Base-by-base conservation (phyloP, 2,113 vertebrate genomes). In the Antennarius striatus region DNA sequence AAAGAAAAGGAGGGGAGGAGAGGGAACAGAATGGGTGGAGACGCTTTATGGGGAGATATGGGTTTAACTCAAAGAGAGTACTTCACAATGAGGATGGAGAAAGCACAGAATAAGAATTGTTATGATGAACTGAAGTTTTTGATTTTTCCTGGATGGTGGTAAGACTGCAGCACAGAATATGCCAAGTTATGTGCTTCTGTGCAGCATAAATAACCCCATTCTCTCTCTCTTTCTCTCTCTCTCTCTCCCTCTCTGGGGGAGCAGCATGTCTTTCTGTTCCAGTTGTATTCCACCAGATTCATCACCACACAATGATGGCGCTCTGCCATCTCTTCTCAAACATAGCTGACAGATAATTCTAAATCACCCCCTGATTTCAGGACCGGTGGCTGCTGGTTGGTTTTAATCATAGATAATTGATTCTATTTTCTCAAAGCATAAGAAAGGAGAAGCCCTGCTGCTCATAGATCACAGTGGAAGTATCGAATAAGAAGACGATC, bases 351-450 rank as follows among this genome's bases (percentile, higher is more conserved):
- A 82, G 75, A 83, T 75, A 49, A 83, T 71, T 79, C 70, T 80
- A 81, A 86, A 82, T 83, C 67, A 73, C 71, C 73, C 80, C 74
- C 68, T 77, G 63, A 83, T 76, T 84, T 74, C 53, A 65, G 46
- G 68, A 74, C 63, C 64, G 32, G 56, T 53, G 30, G 68, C 80
- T 79, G 50, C 70, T 76, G 78, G 70, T 67, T 87, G 81, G 70
- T 72, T 86, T 87, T 83, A 87, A 90, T 88, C 74, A 87, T 57
- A 83, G 51, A 83, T 74, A 85, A 85, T 88, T 86, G 72, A 83
- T 90, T 89, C 73, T 73, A 66, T 86, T 79, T 81, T 56, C 68
- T 69, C 76, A 69, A 68, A 74, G 71, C 75, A 52, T 73, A 75
- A 56, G 75, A 75, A 68, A 64, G 51, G 30, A 80, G 59, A 75